These are phyloP conservation scores for Lucinisca nassula DNA, from an alignment of 2,888 invertebrate genomes.

Conservation along the genomic window DNA sequence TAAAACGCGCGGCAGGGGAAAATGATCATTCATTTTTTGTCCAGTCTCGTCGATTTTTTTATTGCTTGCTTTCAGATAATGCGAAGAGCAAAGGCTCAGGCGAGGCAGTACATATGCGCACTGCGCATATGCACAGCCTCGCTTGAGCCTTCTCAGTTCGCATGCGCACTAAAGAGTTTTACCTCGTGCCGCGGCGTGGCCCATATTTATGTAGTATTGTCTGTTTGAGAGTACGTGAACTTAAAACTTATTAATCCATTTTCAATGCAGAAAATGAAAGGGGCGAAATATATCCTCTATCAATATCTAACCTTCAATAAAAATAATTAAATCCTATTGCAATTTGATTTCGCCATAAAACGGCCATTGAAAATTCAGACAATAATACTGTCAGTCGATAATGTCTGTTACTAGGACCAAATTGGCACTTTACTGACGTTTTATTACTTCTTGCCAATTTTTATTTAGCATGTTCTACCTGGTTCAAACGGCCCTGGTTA, in stretches of 20 bases:
- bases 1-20: no score
- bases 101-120: background rate
- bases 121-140: background rate
- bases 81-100: background rate
- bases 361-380: background rate
- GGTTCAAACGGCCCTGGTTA: no score
- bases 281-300: background rate
- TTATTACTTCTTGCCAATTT: no score
- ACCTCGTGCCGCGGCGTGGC: no score
- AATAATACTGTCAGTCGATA: background rate
- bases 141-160: background rate
- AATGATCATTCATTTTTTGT: no score
- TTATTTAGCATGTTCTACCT: no score
- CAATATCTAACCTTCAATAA: background rate
- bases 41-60: no score
- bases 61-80: no score
- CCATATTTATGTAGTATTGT: no score
- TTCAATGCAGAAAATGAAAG: background rate
- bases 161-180: no score
- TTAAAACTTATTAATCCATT: background rate
- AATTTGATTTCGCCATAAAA: background rate
- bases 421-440: no score
- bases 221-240: background rate
- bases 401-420: no score
- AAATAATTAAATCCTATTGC: constrained; percentile 11